Evolutionary conservation across 2,888 invertebrate species (phyloP).

Genomic region (Alentia gelatinosa): DNA sequence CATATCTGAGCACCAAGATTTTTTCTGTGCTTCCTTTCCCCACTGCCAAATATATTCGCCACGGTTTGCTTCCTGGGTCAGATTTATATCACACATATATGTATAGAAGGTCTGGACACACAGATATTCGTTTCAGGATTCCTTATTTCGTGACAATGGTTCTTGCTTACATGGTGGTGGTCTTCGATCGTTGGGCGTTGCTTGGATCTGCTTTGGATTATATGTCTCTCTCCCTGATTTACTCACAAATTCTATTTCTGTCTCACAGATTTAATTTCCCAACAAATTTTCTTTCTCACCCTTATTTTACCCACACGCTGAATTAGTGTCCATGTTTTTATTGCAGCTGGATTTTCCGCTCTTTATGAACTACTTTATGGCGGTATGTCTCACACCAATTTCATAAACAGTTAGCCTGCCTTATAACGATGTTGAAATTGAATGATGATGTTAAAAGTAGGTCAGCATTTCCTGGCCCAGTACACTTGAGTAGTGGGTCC

Average conservation of each 20-base stretch:
- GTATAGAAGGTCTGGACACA: background rate
- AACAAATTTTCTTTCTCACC: background rate
- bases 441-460: background rate
- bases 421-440: background rate
- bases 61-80: background rate
- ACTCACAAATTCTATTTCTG: no score
- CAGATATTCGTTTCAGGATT: background rate
- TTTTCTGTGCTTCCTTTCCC: background rate
- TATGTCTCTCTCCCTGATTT: no score
- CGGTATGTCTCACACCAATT: background rate
- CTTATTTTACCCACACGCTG: background rate
- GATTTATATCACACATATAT: background rate
- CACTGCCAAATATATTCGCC: background rate
- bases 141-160: background rate
- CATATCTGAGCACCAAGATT: background rate
- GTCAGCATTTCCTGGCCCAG: background rate
- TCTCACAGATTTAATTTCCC: background rate
- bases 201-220: background rate
- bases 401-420: background rate
- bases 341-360: conserved; percentile 46
- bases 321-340: background rate
- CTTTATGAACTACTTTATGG: conserved; percentile 47
- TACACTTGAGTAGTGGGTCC: no score
- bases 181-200: background rate
- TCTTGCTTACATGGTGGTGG: background rate